Percentiles rank a stretch among this genome's conserved stretches.
phyloP scores from a whole-genome alignment of 2,797 vertebrate genomes.

The Sebastes diploproa region DNA sequence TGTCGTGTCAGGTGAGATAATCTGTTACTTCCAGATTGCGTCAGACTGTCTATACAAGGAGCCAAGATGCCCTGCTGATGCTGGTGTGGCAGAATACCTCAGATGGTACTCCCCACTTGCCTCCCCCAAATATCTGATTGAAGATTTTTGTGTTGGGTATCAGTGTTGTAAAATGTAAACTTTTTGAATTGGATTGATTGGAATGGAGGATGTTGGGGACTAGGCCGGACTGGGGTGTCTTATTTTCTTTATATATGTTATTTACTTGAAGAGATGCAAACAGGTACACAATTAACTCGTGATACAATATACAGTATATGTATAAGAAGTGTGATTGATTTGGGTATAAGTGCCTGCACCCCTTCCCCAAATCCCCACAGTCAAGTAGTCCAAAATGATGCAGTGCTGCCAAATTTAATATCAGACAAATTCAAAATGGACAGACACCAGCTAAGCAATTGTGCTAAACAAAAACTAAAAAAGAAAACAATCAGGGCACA shows the following conservation, averaged over 20 bases:
- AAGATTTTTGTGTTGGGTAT: background rate
- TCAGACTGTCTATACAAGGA: too few relatives aligned
- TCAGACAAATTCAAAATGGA: background rate
- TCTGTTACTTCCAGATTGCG: too few relatives aligned
- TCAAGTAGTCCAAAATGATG: background rate
- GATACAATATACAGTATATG: background rate
- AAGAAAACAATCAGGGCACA: too few relatives aligned
- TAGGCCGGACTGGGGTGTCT: too few relatives aligned
- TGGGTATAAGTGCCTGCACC: too few relatives aligned
- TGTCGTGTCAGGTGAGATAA: too few relatives aligned
- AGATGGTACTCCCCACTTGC: background rate
- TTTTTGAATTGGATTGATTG: background rate
- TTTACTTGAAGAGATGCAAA: background rate
- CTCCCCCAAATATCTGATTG: background rate
- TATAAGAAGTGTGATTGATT: too few relatives aligned
- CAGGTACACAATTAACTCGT: background rate
- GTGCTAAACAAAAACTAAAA: background rate
- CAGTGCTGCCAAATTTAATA: background rate
- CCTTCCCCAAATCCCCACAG: background rate
- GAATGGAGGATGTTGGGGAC: background rate
- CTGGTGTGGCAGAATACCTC: background rate
- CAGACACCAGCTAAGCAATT: background rate
- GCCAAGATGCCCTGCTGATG: background rate
- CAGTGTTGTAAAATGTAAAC: background rate
- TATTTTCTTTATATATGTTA: too few relatives aligned